Evolutionary conservation across 2,888 invertebrate species (phyloP).

Genomic region (Amphipyra tragopoginis): DNA sequence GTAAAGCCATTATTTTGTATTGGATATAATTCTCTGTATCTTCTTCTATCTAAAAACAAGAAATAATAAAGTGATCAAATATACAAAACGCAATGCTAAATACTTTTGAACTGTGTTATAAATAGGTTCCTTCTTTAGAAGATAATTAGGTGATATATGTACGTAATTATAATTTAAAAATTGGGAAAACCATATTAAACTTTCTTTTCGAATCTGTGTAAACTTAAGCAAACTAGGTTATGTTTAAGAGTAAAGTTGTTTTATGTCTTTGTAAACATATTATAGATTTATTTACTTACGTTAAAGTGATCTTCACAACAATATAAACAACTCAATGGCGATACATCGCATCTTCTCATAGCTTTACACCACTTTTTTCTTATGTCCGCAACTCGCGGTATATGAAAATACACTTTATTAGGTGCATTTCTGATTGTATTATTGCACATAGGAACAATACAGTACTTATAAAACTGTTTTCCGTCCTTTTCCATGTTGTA

Average conservation of each 20-base stretch:
- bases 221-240: too few species aligned
- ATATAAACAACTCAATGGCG: slow-evolving; percentile 1
- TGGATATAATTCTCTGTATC: slow-evolving; percentile 1
- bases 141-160: background rate
- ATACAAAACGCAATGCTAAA: background rate
- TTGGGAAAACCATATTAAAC: too few species aligned
- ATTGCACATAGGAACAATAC: slow-evolving; percentile 14
- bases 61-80: background rate
- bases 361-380: slow-evolving; percentile 7
- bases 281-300: background rate
- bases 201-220: too few species aligned
- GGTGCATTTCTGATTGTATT: too few species aligned
- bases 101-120: background rate
- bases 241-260: too few species aligned
- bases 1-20: slow-evolving; percentile 2
- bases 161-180: too few species aligned
- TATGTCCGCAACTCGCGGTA: slow-evolving; percentile 1
- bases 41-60: background rate
- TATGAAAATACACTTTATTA: slow-evolving; percentile 7
- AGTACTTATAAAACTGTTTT: slow-evolving; percentile 1
- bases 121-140: background rate
- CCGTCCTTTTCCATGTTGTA: background rate
- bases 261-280: background rate
- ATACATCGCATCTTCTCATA: slow-evolving; percentile 6
- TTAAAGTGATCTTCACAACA: background rate